A percentile compares a stretch with the other conserved stretches of the same genome.
Evolutionary conservation across 2,113 vertebrate genomes (phyloP).

Genomic region (Zapus hudsonius): DNA sequence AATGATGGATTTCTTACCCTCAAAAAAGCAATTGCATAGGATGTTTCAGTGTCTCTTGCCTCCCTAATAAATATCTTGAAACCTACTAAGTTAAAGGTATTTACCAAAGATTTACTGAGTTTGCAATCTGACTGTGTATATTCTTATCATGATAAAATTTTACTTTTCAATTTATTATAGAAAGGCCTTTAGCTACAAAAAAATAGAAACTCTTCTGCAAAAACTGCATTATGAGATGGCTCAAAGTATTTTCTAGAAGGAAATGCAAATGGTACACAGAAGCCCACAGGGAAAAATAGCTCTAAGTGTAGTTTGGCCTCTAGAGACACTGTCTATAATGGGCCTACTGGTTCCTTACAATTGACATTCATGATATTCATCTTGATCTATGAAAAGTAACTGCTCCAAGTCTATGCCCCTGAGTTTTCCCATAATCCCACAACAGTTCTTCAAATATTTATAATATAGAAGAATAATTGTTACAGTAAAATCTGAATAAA

Average conservation of each 20-base stretch:
- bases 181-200: neutral
- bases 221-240: neutral
- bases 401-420: neutral
- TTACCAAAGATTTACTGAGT: neutral
- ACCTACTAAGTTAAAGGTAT: neutral
- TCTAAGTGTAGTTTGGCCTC: neutral
- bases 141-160: neutral
- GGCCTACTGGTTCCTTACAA: neutral
- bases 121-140: neutral
- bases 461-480: neutral
- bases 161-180: neutral
- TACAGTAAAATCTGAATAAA: neutral
- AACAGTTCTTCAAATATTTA: constrained; percentile 20
- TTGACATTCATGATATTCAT: neutral
- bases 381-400: neutral
- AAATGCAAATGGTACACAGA: neutral
- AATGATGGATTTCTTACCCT: neutral
- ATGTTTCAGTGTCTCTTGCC: neutral
- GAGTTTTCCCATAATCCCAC: neutral
- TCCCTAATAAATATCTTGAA: neutral
- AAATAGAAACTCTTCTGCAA: neutral
- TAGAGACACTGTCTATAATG: neutral
- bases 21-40: neutral
- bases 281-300: neutral
- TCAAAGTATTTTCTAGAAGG: neutral